These are phyloP conservation scores for Epinotia brunnichana DNA, from an alignment of 2,888 invertebrate genomes.

Conservation along the genomic window DNA sequence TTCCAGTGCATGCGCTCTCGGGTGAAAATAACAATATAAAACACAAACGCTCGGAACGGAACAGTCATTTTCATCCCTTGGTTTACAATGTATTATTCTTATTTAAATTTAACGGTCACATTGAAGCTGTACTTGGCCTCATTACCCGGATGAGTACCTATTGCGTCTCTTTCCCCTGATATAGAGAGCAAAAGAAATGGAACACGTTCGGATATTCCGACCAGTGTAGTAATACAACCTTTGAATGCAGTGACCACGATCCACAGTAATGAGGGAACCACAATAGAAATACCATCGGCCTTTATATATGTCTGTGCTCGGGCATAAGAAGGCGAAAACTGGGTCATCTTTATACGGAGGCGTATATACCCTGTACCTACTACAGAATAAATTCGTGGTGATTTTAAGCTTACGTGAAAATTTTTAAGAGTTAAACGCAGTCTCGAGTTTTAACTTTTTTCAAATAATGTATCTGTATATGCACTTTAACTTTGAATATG, in stretches of 20 bases:
- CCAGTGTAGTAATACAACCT: background rate
- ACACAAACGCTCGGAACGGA: no score
- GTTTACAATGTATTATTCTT: no score
- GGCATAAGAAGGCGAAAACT: constrained; percentile 6
- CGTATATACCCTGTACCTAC: background rate
- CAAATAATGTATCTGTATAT: no score
- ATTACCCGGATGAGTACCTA: background rate
- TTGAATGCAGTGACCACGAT: constrained; percentile 10
- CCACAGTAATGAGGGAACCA: background rate
- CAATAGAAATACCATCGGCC: constrained; percentile 8
- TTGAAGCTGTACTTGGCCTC: background rate
- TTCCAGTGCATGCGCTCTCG: no score
- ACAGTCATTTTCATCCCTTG: background rate
- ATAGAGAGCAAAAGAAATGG: background rate
- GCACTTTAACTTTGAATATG: no score
- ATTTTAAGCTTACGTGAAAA: background rate
- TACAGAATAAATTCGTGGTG: background rate
- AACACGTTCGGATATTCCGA: background rate
- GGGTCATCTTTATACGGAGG: constrained; percentile 6
- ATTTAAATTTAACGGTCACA: no score
- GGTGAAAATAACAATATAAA: no score
- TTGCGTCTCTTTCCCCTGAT: background rate
- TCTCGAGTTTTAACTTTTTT: no score
- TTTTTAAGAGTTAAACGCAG: no score
- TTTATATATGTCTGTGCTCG: constrained; percentile 11